phyloP scores from a whole-genome alignment of 2,888 invertebrate genomes.

The Drosophila mercatorum region DNA sequence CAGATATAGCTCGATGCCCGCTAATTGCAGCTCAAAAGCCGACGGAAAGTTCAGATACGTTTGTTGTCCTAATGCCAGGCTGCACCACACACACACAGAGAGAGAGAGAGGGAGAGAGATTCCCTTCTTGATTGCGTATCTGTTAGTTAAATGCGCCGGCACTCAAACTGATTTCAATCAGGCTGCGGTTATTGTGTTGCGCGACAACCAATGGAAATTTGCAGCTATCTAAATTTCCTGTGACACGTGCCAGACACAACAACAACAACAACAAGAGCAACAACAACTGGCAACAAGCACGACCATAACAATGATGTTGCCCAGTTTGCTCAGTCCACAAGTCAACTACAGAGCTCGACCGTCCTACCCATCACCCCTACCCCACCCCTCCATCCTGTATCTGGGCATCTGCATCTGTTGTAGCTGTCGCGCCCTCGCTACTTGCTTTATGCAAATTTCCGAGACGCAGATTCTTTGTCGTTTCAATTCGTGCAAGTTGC shows the following conservation, averaged over 20 bases:
- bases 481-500: constrained; percentile 28
- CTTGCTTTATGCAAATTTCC: constrained; percentile 47
- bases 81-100: neutral
- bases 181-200: constrained; percentile 62
- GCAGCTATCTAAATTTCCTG: constrained; percentile 61
- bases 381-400: neutral
- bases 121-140: neutral
- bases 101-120: no score
- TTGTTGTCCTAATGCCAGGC: constrained; percentile 2
- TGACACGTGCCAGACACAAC: constrained; percentile 78
- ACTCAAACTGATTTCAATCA: constrained; percentile 56
- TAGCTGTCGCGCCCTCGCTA: constrained; percentile 48
- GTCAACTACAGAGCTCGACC: constrained; percentile 9
- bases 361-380: no score
- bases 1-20: neutral
- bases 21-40: constrained; percentile 23
- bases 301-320: constrained; percentile 44
- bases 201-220: constrained; percentile 45
- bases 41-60: neutral
- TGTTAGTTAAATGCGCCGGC: constrained; percentile 28
- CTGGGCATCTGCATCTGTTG: constrained; percentile 29
- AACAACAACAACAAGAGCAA: constrained; percentile 42
- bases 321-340: constrained; percentile 9
- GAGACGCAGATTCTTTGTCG: constrained; percentile 20
- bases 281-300: constrained; percentile 26